Conservation (phyloP, 2,113 vertebrate species). For the Hucho hucho region DNA sequence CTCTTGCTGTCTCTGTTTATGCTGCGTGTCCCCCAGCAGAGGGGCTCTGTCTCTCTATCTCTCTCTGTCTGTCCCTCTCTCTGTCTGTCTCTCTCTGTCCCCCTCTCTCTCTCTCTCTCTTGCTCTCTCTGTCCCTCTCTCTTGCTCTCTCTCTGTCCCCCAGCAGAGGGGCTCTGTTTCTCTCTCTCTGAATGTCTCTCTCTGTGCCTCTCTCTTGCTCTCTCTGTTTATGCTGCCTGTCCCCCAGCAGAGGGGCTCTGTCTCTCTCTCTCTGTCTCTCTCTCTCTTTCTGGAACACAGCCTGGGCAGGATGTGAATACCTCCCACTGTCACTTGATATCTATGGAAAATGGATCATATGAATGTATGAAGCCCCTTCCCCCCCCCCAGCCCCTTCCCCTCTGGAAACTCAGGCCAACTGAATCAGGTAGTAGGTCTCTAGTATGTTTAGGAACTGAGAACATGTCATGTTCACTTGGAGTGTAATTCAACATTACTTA, state of each 20-base stretch:
- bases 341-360: slow-evolving; percentile 49
- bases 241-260: background rate
- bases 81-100: background rate
- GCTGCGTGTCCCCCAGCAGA: too few relatives aligned
- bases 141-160: slow-evolving; percentile 8
- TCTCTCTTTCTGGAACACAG: slow-evolving; percentile 20
- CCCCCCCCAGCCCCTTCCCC: background rate
- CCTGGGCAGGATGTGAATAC: slow-evolving; percentile 39
- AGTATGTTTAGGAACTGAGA: too few relatives aligned
- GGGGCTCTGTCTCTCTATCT: background rate
- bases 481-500: background rate
- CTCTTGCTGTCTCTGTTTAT: background rate
- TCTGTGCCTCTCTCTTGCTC: background rate
- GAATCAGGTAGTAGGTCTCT: too few relatives aligned
- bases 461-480: background rate
- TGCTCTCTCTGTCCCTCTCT: background rate
- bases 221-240: slow-evolving; percentile 45
- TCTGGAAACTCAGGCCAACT: background rate
- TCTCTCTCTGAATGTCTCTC: too few relatives aligned
- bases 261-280: background rate
- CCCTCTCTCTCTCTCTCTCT: background rate
- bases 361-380: slow-evolving; percentile 29
- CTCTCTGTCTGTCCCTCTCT: background rate
- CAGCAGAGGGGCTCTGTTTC: slow-evolving; percentile 3
- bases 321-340: slow-evolving; percentile 52